Evolutionary conservation across 2,888 invertebrate genomes (phyloP).

Genomic region (Heliconius ethilla): DNA sequence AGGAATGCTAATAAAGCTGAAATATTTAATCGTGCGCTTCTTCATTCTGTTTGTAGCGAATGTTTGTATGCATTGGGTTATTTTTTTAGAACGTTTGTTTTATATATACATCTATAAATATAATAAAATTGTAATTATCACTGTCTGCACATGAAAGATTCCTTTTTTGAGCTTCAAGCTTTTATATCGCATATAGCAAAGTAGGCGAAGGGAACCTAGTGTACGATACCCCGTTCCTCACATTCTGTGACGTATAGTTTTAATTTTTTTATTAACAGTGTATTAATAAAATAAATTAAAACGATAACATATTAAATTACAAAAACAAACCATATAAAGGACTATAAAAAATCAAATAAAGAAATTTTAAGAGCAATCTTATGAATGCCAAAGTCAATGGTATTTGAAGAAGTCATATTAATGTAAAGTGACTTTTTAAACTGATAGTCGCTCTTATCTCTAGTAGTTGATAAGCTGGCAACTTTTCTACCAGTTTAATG

Average conservation of each 20-base stretch:
- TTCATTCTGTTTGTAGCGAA: constrained; percentile 26
- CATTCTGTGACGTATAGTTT: background rate
- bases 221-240: no score
- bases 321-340: no score
- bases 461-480: background rate
- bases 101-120: no score
- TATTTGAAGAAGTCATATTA: background rate
- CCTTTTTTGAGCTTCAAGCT: no score
- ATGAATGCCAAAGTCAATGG: background rate
- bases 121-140: no score
- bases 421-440: background rate
- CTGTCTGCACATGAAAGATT: no score
- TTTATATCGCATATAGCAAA: no score
- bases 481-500: background rate
- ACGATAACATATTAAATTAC: background rate
- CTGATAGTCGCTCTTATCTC: background rate
- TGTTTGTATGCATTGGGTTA: background rate
- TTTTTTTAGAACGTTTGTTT: background rate
- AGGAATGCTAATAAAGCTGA: constrained; percentile 37
- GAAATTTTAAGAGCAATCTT: background rate
- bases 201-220: no score
- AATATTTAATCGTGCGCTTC: constrained; percentile 30
- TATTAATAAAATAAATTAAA: background rate
- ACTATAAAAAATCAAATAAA: background rate
- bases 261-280: background rate